Evolutionary conservation across 1,140 invertebrate genomes (phyloP).

Genomic region (Eueides isabella): DNA sequence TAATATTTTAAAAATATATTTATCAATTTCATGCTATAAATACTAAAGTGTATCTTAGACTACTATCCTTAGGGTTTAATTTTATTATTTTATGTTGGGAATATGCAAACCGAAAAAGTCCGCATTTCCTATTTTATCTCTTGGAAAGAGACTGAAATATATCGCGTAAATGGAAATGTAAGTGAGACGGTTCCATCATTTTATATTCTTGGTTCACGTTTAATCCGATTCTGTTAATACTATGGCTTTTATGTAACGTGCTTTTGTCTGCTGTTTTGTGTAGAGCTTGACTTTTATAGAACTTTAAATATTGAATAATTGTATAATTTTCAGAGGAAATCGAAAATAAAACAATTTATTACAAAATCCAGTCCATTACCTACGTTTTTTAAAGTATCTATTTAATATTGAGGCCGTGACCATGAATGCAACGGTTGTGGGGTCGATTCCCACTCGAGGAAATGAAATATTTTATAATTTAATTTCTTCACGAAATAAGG

Average conservation of each 20-base stretch:
- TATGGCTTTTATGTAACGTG: background rate
- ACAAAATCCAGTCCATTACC: too few relatives aligned
- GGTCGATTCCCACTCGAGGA: too few relatives aligned
- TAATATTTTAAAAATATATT: slow-evolving; percentile 9
- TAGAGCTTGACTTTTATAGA: too few relatives aligned
- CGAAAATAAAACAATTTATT: too few relatives aligned
- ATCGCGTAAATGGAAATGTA: slow-evolving; percentile 4
- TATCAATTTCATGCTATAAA: background rate
- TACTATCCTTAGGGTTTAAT: background rate
- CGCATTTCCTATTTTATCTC: background rate
- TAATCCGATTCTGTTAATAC: background rate
- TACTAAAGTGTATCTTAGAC: background rate
- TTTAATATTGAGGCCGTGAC: too few relatives aligned
- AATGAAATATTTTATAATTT: too few relatives aligned
- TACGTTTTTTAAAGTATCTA: too few relatives aligned
- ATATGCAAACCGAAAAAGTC: background rate
- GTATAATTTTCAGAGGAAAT: too few relatives aligned
- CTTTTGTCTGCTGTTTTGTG: background rate
- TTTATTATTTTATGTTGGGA: background rate
- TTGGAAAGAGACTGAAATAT: slow-evolving; percentile 1
- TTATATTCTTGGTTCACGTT: background rate
- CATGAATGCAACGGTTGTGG: too few relatives aligned
- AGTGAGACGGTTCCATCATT: background rate
- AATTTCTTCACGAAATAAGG: too few relatives aligned
- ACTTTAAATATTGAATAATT: too few relatives aligned